Base-by-base conservation (phyloP, 2,888 invertebrate species). In the Epistrophe grossulariae region DNA sequence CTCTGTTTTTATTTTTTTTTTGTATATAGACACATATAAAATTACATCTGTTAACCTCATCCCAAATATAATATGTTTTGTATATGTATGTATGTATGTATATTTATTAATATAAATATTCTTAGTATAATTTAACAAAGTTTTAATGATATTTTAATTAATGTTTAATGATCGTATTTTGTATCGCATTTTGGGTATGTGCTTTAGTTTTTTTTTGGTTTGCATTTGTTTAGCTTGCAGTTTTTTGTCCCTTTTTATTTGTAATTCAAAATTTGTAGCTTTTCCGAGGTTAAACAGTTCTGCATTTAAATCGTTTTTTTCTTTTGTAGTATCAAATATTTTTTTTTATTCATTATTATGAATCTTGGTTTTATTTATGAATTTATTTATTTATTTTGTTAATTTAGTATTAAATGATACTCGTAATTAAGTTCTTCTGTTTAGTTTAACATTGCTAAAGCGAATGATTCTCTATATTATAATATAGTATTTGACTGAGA, bases 1-100 rank as follows among this genome's bases (percentile, higher is more conserved):
- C 59, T 79, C 38, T 66, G 17, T 31, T 66, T 48, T 3, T 6
- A 31, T 24, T 6, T 31, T 35, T n/a, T 57, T 74, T 81, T 79
- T 87, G 83, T 87, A 83, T 87, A 82, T 87, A 87, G 87, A 82
- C 87, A 87, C 87, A 76, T 76, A 87, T 82, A 74, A 79, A 87
- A 87, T 87, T 83, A 87, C 79, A 79, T 52, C 71, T 66, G 74
- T 79, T 73, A 48, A 73, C 85, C 68, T 71, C 78, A 85, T 85
- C 74, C 48, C 43, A 81, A 77, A 84, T 82, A 68, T 73, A 72
- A 78, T 84, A 82, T 74, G 40, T 59, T 55, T n/a, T 71, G 24
- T 81, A 40, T 72, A 66, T 55, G 15, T 55, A 19, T 48, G 2
- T 31, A n/a, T 45, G 8, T 68, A 28, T 24, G 11, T 62, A 31